Evolutionary conservation across 2,113 vertebrate genomes (phyloP).

Genomic region (Triplophysa dalaica): DNA sequence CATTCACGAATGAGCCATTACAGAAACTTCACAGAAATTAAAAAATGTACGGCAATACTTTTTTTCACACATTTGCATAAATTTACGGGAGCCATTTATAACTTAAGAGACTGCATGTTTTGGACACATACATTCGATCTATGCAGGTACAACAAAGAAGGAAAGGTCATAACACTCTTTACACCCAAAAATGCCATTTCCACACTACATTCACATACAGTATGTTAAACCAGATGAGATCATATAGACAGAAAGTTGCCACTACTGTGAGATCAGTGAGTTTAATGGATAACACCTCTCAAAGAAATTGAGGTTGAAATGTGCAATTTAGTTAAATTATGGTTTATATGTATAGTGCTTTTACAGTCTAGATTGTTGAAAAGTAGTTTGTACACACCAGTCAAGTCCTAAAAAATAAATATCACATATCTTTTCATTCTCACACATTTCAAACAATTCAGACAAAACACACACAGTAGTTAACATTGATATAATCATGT

Average conservation of each 20-base stretch:
- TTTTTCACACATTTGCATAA: not conserved
- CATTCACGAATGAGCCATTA: not conserved
- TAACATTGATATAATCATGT: constrained; percentile 64
- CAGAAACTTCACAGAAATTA: not conserved
- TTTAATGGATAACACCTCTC: not conserved
- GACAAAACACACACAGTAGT: constrained; percentile 20
- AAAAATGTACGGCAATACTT: no score
- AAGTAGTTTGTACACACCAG: not conserved
- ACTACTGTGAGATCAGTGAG: not conserved
- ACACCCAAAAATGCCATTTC: constrained; percentile 60
- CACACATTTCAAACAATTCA: no score
- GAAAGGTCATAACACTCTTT: not conserved
- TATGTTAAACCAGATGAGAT: not conserved
- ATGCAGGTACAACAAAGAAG: not conserved
- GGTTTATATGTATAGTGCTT: no score
- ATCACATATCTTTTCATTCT: not conserved
- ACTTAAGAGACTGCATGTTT: not conserved
- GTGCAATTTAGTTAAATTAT: no score
- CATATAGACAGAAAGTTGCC: not conserved
- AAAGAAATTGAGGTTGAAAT: no score
- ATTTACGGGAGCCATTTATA: not conserved
- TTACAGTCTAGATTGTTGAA: no score
- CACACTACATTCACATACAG: not conserved
- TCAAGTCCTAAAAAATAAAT: not conserved
- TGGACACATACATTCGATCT: not conserved